A percentile compares a stretch with the other conserved stretches of the same genome.
Conservation (phyloP, 2,113 vertebrate species). For the Rhinichthys klamathensis region DNA sequence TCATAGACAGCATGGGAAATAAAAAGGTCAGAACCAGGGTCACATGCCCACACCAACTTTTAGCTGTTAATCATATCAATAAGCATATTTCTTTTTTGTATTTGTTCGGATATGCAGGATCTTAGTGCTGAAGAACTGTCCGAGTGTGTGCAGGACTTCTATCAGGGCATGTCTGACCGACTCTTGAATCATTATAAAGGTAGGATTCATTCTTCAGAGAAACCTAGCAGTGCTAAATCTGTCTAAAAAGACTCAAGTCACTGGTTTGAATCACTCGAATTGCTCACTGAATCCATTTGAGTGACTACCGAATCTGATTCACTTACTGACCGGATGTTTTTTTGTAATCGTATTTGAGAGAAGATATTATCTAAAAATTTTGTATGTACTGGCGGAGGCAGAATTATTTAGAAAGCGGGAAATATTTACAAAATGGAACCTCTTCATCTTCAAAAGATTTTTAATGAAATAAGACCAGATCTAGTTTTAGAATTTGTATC, state of each 20-base stretch:
- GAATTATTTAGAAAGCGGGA: neutral
- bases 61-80: neutral
- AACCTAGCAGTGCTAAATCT: neutral
- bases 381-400: neutral
- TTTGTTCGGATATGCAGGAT: conserved; percentile 66
- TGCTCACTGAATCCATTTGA: neutral
- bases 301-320: neutral
- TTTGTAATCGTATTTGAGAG: neutral
- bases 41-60: neutral
- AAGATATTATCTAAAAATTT: no score
- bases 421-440: neutral
- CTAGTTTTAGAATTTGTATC: no score
- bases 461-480: no score
- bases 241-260: neutral
- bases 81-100: neutral
- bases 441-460: neutral
- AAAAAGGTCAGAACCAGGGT: conserved; percentile 83
- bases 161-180: conserved; percentile 89
- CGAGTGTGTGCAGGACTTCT: conserved; percentile 95
- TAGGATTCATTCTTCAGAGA: conserved; percentile 57
- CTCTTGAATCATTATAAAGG: conserved; percentile 92
- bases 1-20: conserved; percentile 86
- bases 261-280: neutral
- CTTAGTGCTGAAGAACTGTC: conserved; percentile 91
- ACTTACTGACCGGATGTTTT: neutral